Base-by-base conservation (phyloP, 2,888 invertebrate species). In the Teleogryllus oceanicus region DNA sequence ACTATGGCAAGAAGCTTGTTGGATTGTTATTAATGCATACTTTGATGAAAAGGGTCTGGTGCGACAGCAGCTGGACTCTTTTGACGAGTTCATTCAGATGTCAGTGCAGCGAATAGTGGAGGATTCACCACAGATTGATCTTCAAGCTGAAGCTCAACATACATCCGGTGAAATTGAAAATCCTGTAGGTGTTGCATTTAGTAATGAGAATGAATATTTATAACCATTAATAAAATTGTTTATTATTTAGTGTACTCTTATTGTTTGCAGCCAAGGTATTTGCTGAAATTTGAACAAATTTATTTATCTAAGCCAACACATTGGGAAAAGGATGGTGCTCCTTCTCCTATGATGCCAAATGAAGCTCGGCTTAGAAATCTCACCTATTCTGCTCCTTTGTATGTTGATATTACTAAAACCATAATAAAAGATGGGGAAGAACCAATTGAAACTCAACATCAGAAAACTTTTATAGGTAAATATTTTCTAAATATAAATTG, bases 291-390 rank as follows among this genome's bases (percentile, higher is more conserved):
- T 88, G 99, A 98, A 87, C 99, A 99, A 89, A 99, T 99, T 86
- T 99, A 99, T 87, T 88, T 99, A 77, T 99, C 99, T 0, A 99
- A 99, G 87, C 99, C 99, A 2, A 99, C 99, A 11, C 99, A 99
- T 90, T 99, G 99, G 99, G 99, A 99, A 87, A 99, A 99, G 88
- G 99, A 99, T 90, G 99, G 99, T 86, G 97, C 98, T 0, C 98
- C 99, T 18, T 96, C 96, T 81, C 98, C 98, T 81, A 98, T 99
- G 98, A 99, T 99, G 98, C 99, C 99, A 0, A 99, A 99, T 86
- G 99, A 99, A 88, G 99, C 99, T 8, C 92, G 99, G 82, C 90
- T 99, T 79, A 91, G 99, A 81, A 99, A 99, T 89, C 89, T 99
- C 75, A 98, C 98, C 0, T 99, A 99, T 87, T 98, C 99, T 0